Conservation (phyloP, 2,797 vertebrate species). For the Schizopygopsis malacanthus region DNA sequence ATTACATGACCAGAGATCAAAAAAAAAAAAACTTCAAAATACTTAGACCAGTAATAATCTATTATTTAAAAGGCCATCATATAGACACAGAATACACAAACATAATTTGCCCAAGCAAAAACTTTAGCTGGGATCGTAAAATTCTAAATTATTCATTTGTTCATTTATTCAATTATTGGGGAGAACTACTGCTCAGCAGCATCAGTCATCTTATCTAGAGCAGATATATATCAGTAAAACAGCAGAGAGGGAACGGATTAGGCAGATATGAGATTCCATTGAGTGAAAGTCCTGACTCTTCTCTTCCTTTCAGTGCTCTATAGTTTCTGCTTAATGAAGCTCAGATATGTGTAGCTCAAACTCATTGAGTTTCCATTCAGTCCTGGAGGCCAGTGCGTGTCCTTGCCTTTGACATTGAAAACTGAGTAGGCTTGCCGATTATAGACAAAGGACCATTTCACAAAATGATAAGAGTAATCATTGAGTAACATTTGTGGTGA, state of each 20-base stretch:
- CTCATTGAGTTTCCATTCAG: slow-evolving; percentile 52
- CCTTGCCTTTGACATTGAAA: slow-evolving; percentile 44
- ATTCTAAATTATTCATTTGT: background rate
- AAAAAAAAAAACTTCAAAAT: background rate
- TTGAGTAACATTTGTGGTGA: slow-evolving; percentile 5
- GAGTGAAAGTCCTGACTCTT: slow-evolving; percentile 79
- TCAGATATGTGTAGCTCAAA: slow-evolving; percentile 52
- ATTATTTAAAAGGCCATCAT: slow-evolving; percentile 13
- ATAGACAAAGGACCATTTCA: slow-evolving; percentile 31
- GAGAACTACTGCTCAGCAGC: slow-evolving; percentile 42
- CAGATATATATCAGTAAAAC: slow-evolving; percentile 73
- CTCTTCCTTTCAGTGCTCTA: slow-evolving; percentile 72
- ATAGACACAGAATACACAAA: background rate
- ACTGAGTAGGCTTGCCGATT: slow-evolving; percentile 29
- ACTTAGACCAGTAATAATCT: background rate
- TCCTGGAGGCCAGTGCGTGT: slow-evolving; percentile 42
- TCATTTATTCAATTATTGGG: slow-evolving; percentile 17
- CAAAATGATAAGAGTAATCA: slow-evolving; percentile 26
- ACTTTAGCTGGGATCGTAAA: background rate
- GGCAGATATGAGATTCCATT: slow-evolving; percentile 72
- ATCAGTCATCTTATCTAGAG: slow-evolving; percentile 63
- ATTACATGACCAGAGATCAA: background rate
- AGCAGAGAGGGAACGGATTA: slow-evolving; percentile 64
- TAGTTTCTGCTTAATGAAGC: slow-evolving; percentile 61
- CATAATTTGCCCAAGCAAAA: background rate